Evolutionary conservation across 2,113 vertebrate genomes (phyloP), one percentile per base, ranked within the genome.

Genomic region (Aythya baeri): DNA sequence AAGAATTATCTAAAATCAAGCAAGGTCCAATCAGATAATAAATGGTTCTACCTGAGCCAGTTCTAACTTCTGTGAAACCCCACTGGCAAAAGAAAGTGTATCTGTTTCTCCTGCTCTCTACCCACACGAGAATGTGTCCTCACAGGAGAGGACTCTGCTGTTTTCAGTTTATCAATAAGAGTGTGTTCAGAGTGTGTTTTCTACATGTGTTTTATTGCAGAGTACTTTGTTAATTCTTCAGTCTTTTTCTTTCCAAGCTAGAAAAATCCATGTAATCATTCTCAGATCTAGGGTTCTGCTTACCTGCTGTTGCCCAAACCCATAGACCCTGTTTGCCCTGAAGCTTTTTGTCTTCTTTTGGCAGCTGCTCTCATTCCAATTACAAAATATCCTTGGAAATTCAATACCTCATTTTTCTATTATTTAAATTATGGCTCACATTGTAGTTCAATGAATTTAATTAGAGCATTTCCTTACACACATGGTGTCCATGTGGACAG

Each of bases 391-490:
- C 70, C 73, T 93, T 93, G 74, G 94, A 96, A 95, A 96, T 91
- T 34, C 86, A 96, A 92, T 97, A 95, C 62, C 83, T 93, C 91
- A 66, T 89, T 96, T 96, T 91, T 91, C 88, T 96, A 66, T 81
- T 97, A 96, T 93, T 96, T 90, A 95, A 96, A 95, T 96, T 73
- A 88, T 55, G 62, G 86, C 62, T 91, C 50, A 58, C 70, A 82
- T 75, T 94, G 93, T 95, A 89, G 66, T 73, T 94, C 73, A 78
- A 70, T 92, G 83, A 90, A 89, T 94, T 95, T 94, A 96, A 96
- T 97, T 96, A 96, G 94, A 96, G 89, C 91, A 72, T 81, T 94
- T 97, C 95, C 95, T 92, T 17, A 55, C 83, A 96, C 94, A 95
- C 66, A 31, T 96, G 93, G 93, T 83, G 52, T 55, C 96, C 96